Evolutionary conservation across 2,888 invertebrate genomes (phyloP).

Genomic region (Sphaerophoria taeniata): DNA sequence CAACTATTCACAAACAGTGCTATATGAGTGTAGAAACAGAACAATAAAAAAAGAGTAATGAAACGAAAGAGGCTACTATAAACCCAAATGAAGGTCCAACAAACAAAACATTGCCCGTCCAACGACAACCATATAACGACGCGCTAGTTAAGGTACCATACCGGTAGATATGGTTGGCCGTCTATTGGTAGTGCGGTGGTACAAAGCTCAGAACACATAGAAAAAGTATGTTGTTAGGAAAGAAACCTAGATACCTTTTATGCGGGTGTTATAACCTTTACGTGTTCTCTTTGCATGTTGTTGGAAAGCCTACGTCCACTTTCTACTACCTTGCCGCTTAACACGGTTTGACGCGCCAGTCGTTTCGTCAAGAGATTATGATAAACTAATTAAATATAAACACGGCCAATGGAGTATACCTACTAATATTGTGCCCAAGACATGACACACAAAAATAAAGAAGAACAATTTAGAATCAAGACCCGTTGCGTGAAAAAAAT

Average conservation of each 20-base stretch:
- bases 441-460: conserved; percentile 38
- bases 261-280: conserved; percentile 44
- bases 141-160: conserved; percentile 8
- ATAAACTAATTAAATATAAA: conserved; percentile 71
- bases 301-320: conserved; percentile 17
- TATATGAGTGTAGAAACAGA: not conserved
- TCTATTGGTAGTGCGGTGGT: too few relatives aligned
- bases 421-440: conserved; percentile 50
- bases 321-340: not conserved
- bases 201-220: not conserved
- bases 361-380: conserved; percentile 55
- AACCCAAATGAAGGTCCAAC: conserved; percentile 53
- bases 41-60: conserved; percentile 20
- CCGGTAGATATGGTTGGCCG: not conserved
- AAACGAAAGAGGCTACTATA: conserved; percentile 45
- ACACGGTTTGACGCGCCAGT: not conserved
- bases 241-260: conserved; percentile 50
- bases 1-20: conserved; percentile 8
- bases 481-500: conserved; percentile 29
- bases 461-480: conserved; percentile 47
- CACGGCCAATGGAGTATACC: conserved; percentile 52
- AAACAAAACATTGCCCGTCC: conserved; percentile 42
- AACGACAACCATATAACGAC: not conserved
- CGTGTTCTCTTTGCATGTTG: conserved; percentile 33
- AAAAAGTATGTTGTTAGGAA: conserved; percentile 5